phyloP scores from a whole-genome alignment of 2,797 vertebrate species.

The Rhodeus uyekii region DNA sequence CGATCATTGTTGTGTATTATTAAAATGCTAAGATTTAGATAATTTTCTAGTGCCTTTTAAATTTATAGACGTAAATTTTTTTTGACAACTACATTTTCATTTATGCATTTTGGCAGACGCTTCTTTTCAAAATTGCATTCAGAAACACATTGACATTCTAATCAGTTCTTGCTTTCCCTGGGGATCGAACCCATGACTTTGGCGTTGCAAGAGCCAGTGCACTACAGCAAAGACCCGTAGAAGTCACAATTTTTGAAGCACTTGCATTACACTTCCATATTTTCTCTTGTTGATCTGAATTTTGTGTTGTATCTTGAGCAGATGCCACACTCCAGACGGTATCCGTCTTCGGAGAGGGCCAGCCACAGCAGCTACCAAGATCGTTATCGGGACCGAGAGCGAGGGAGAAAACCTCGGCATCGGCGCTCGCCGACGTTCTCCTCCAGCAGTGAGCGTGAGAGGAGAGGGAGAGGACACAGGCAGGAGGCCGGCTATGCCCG shows the following conservation, averaged over 20 bases:
- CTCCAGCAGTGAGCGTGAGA: conserved; percentile 87
- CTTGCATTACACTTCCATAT: neutral
- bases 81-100: too few species aligned
- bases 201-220: too few species aligned
- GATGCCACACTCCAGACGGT: conserved; percentile 96
- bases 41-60: neutral
- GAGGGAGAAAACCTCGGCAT: conserved; percentile 85
- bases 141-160: too few species aligned
- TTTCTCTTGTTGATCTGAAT: neutral
- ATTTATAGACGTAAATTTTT: too few species aligned
- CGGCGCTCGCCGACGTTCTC: conserved; percentile 87
- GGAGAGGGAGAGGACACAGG: conserved; percentile 76
- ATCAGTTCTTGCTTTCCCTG: too few species aligned
- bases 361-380: conserved; percentile 92
- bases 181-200: too few species aligned
- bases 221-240: too few species aligned
- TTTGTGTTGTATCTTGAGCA: conserved; percentile 53
- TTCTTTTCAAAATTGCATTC: too few species aligned
- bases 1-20: neutral
- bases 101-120: too few species aligned
- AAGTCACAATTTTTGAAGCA: neutral
- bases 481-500: conserved; percentile 88
- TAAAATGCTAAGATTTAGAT: neutral
- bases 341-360: conserved; percentile 91
- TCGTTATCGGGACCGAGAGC: conserved; percentile 86